Conservation (phyloP, 2,797 vertebrate species). For the Chelon auratus region DNA sequence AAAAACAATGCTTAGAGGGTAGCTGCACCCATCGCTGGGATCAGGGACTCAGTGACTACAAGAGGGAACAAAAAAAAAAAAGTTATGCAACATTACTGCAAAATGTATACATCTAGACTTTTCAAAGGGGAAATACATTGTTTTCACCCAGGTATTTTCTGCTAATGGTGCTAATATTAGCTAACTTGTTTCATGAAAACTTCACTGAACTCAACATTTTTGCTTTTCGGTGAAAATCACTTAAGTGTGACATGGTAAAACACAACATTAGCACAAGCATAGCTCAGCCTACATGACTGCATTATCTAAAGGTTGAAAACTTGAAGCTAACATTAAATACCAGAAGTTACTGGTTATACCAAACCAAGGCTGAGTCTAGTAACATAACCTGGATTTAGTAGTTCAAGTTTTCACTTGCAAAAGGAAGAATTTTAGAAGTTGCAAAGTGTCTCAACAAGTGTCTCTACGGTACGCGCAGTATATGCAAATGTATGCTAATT, state of each 20-base stretch:
- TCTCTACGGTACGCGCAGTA: too few relatives aligned
- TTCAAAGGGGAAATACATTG: background rate
- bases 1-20: background rate
- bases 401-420: background rate
- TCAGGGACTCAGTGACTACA: slow-evolving; percentile 12
- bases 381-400: background rate
- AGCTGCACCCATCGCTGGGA: background rate
- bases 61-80: background rate
- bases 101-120: background rate
- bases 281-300: background rate
- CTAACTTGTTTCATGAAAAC: background rate
- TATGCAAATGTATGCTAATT: background rate
- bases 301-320: background rate
- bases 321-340: background rate
- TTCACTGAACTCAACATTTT: background rate
- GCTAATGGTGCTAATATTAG: slow-evolving; percentile 8
- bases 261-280: background rate
- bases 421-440: background rate
- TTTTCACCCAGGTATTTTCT: fast-evolving
- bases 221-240: background rate
- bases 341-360: background rate
- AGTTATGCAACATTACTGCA: background rate
- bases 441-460: background rate
- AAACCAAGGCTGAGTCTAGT: background rate
- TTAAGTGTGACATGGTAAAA: background rate